These are phyloP conservation scores for Grantiella picta DNA, from an alignment of 2,113 vertebrate species.

Conservation along the genomic window DNA sequence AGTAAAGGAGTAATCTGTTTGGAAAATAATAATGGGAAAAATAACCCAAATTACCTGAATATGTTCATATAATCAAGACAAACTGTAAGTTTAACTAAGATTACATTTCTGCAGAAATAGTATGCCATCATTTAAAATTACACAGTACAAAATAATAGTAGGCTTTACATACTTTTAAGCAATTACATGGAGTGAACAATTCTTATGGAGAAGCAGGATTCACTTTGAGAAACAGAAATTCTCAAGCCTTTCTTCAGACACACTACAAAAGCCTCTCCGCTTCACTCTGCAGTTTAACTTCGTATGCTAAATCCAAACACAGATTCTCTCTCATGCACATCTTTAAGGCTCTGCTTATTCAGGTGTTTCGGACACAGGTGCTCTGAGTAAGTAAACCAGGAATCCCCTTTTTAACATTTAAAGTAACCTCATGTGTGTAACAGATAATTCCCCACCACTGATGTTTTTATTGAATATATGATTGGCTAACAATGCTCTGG, in stretches of 20 bases:
- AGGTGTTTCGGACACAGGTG: neutral
- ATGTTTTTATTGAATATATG: neutral
- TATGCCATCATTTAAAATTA: neutral
- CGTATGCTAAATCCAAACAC: neutral
- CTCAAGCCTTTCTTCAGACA: neutral
- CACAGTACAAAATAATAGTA: neutral
- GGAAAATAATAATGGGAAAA: neutral
- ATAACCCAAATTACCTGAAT: neutral
- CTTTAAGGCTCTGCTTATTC: neutral
- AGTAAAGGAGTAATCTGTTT: neutral
- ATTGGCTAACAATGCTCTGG: neutral
- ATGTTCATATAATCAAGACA: neutral
- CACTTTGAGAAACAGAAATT: neutral
- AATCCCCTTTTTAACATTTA: neutral
- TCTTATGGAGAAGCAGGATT: neutral
- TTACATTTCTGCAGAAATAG: neutral
- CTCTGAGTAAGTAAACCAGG: neutral
- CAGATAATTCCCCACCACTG: neutral
- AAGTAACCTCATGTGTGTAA: neutral
- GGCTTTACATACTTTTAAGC: neutral
- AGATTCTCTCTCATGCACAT: neutral
- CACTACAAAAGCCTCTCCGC: neutral
- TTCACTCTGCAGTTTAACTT: neutral
- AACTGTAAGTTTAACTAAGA: neutral
- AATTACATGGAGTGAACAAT: neutral